These are phyloP conservation scores for Hyla sarda DNA, from an alignment of 2,113 vertebrate genomes.

Conservation along the genomic window DNA sequence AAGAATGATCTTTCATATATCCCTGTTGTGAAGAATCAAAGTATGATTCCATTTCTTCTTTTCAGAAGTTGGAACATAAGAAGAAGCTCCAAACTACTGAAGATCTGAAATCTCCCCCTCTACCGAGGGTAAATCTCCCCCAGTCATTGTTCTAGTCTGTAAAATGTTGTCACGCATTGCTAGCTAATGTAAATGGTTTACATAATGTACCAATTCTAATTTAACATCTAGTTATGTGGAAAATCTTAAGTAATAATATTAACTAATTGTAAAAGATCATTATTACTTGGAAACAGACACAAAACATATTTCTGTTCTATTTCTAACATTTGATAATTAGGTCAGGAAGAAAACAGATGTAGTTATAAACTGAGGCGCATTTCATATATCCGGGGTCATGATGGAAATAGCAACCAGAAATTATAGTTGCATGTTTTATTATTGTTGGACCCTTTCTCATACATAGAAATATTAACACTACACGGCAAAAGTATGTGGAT, in stretches of 20 bases:
- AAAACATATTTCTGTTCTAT: not conserved
- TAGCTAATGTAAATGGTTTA: not conserved
- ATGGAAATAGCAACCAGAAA: not conserved
- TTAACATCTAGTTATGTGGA: not conserved
- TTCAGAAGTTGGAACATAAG: too few relatives aligned
- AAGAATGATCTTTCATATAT: too few relatives aligned
- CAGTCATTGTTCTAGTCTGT: too few relatives aligned
- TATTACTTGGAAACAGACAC: not conserved
- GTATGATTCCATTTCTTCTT: too few relatives aligned
- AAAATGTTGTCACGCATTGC: not conserved
- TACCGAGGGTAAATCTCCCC: too few relatives aligned
- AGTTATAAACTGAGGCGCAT: not conserved
- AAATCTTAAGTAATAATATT: not conserved
- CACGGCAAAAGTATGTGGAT: too few relatives aligned
- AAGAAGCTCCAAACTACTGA: too few relatives aligned
- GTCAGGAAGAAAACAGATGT: not conserved
- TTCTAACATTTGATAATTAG: not conserved
- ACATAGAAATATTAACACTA: too few relatives aligned
- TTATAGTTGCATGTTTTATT: not conserved
- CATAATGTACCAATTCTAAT: not conserved
- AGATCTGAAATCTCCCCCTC: too few relatives aligned
- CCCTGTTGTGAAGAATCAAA: too few relatives aligned
- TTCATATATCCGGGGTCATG: not conserved
- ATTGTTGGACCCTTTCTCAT: too few relatives aligned
- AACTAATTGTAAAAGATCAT: not conserved